Conservation (phyloP, 2,888 invertebrate species). For the Euplagia quadripunctaria region DNA sequence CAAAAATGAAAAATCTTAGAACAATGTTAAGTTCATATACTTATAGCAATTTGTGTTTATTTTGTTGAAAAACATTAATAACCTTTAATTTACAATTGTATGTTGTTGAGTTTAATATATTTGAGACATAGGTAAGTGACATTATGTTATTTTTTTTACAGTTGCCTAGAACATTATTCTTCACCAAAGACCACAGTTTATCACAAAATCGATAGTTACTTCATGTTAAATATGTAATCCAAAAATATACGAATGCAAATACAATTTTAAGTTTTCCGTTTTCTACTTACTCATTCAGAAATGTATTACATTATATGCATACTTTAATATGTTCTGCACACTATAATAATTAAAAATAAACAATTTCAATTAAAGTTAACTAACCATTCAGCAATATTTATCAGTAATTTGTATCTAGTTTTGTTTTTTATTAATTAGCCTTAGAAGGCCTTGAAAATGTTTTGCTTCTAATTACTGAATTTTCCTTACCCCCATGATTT, state of each 20-base stretch:
- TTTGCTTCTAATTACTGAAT: constrained; percentile 12
- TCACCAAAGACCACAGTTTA: constrained; percentile 73
- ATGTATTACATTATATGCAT: not conserved
- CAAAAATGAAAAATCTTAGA: constrained; percentile 78
- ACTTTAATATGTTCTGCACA: constrained; percentile 1
- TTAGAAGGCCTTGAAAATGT: not conserved
- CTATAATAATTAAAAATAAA: constrained; percentile 6
- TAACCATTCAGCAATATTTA: not conserved
- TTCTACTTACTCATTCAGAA: not conserved
- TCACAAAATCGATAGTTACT: constrained; percentile 33
- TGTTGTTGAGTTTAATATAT: constrained; percentile 77
- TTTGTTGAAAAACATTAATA: constrained; percentile 63
- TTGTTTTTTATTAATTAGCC: not conserved
- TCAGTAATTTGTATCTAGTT: not conserved
- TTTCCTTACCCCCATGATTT: constrained; percentile 7
- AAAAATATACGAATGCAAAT: not conserved
- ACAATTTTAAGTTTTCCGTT: not conserved
- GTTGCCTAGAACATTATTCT: constrained; percentile 57
- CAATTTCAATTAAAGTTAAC: constrained; percentile 3
- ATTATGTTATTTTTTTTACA: constrained; percentile 50
- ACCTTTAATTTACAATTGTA: constrained; percentile 64
- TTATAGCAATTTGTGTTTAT: constrained; percentile 62
- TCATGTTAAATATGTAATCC: constrained; percentile 14
- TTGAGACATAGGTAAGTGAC: constrained; percentile 63
- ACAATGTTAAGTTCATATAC: constrained; percentile 77